Conservation (phyloP, 2,797 vertebrate species). For the Acanthornis magna region DNA sequence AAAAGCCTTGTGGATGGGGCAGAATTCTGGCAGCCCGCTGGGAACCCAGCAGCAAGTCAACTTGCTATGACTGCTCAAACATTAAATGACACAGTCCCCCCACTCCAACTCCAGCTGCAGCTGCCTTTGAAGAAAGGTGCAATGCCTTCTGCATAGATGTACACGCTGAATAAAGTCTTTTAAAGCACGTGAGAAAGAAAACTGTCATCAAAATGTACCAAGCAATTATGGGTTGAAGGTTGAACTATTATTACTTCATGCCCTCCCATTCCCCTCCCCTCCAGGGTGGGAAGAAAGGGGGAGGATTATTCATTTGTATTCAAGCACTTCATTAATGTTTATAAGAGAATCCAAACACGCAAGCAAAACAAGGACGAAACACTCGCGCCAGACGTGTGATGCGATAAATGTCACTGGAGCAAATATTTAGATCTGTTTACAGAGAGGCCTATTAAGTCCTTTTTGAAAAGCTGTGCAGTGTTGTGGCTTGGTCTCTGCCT, state of each 20-base stretch:
- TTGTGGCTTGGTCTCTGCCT: constrained; percentile 49
- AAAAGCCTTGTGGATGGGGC: not conserved
- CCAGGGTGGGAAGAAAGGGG: constrained; percentile 14
- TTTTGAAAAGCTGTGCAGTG: constrained; percentile 57
- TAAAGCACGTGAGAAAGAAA: constrained; percentile 38
- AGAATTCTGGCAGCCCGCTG: not conserved
- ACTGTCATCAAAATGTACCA: constrained; percentile 44
- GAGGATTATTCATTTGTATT: constrained; percentile 55
- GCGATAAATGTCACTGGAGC: constrained; percentile 51
- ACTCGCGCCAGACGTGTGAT: constrained; percentile 23
- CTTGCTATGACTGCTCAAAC: not conserved
- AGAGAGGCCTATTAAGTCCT: constrained; percentile 65
- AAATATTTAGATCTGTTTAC: constrained; percentile 69
- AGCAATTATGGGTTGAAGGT: constrained; percentile 53
- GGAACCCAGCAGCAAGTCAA: not conserved
- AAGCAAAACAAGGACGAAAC: constrained; percentile 55
- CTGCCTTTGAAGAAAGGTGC: constrained; percentile 53
- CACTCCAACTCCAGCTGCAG: not conserved
- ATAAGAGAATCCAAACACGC: constrained; percentile 58
- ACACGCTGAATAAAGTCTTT: not conserved
- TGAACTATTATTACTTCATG: constrained; percentile 56
- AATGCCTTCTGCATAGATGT: constrained; percentile 21
- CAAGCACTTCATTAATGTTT: constrained; percentile 65
- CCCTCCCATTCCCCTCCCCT: constrained; percentile 27
- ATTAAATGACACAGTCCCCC: not conserved